Conservation (phyloP, 2,888 invertebrate genomes). For the Selenia dentaria region DNA sequence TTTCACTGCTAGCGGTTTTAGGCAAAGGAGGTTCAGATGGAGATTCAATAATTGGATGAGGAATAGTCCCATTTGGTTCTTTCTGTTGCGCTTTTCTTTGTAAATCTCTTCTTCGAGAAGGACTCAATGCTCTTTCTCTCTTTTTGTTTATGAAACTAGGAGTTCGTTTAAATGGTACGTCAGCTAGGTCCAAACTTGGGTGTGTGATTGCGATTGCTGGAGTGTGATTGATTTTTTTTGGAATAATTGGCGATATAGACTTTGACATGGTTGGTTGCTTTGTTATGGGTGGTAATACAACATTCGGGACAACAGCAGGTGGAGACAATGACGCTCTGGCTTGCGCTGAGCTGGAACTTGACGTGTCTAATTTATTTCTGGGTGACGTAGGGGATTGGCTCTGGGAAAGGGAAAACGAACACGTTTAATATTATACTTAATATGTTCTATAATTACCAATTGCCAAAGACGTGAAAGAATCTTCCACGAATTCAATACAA, state of each 20-base stretch:
- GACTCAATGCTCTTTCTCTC: constrained; percentile 78
- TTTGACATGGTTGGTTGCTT: constrained; percentile 76
- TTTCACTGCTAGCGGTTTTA: constrained; percentile 69
- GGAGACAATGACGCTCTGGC: constrained; percentile 72
- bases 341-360: constrained; percentile 63
- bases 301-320: constrained; percentile 75
- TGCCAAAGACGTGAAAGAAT: constrained; percentile 13
- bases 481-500: constrained; percentile 21
- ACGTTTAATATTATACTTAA: constrained; percentile 5
- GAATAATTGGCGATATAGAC: constrained; percentile 54
- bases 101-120: constrained; percentile 77
- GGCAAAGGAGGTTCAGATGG: constrained; percentile 61
- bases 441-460: constrained; percentile 11
- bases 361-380: constrained; percentile 76
- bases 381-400: constrained; percentile 82
- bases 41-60: constrained; percentile 67
- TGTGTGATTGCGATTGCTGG: constrained; percentile 86
- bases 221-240: constrained; percentile 63
- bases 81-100: constrained; percentile 69
- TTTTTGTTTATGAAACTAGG: constrained; percentile 80
- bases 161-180: constrained; percentile 76
- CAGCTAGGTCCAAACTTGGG: constrained; percentile 77
- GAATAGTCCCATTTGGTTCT: constrained; percentile 71
- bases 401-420: constrained; percentile 47
- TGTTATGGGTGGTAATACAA: constrained; percentile 73